These are phyloP conservation scores for Anthoscopus minutus DNA, from an alignment of 2,113 vertebrate species.

Conservation along the genomic window DNA sequence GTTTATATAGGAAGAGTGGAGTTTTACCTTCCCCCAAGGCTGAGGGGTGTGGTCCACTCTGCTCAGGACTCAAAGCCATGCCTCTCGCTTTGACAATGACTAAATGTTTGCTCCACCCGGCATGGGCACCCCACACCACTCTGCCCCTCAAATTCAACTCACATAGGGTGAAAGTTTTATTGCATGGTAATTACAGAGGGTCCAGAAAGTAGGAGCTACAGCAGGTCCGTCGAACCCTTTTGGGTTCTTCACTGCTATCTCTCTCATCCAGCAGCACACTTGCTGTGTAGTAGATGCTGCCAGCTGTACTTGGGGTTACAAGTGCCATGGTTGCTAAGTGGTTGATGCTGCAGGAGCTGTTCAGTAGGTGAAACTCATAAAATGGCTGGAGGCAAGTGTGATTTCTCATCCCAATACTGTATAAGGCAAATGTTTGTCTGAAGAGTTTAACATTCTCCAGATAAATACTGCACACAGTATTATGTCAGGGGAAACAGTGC, in stretches of 20 bases:
- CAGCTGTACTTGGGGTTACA: neutral
- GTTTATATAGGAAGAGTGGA: no score
- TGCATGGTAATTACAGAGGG: neutral
- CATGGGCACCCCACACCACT: no score
- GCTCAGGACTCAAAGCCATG: no score
- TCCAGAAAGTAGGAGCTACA: neutral
- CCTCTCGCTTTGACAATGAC: no score
- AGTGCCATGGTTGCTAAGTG: neutral
- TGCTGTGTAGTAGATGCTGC: neutral
- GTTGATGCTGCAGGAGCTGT: neutral
- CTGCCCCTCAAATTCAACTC: neutral
- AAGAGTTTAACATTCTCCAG: neutral
- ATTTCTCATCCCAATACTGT: neutral
- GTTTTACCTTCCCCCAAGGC: no score
- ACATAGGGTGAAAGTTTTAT: neutral
- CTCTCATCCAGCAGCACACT: neutral
- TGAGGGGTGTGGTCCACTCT: no score
- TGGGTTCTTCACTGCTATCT: accelerated
- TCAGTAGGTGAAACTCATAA: neutral
- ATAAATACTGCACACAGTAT: neutral
- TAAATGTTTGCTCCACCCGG: no score
- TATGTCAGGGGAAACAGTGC: neutral
- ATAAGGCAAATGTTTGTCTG: neutral
- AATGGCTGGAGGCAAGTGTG: neutral
- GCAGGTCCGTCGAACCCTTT: neutral